Evolutionary conservation across 2,888 invertebrate genomes (phyloP).

Genomic region (Sphaerolaimus hirsutus): DNA sequence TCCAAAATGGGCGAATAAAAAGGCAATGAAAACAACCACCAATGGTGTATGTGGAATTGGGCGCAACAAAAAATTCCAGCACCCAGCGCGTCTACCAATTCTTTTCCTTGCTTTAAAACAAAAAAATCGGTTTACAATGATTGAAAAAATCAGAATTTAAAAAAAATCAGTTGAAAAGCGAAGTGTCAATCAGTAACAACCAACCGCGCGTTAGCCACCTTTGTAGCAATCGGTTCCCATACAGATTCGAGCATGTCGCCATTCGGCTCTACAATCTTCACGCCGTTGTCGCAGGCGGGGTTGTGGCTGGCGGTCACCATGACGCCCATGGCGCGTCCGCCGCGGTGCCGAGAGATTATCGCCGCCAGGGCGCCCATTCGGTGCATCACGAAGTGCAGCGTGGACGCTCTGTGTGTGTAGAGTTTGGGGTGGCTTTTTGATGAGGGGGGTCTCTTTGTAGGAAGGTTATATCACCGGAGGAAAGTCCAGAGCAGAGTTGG

Average conservation of each 20-base stretch:
- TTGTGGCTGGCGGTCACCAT: conserved; percentile 99
- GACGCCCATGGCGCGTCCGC: conserved; percentile 54
- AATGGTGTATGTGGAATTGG: no score
- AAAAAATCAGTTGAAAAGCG: conserved; percentile 1
- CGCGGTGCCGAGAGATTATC: conserved; percentile 40
- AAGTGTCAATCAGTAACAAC: conserved; percentile 10
- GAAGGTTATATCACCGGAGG: no score
- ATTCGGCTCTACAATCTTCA: conserved; percentile 75
- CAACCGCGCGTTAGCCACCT: conserved; percentile 54
- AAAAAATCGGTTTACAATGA: no score
- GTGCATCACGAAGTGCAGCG: conserved; percentile 69
- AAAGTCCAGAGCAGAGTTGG: no score
- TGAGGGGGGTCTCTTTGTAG: no score
- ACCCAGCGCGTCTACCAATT: no score
- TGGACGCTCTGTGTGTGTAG: conserved; percentile 44
- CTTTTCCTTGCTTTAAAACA: no score
- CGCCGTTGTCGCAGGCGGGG: conserved; percentile 78
- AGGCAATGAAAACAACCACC: no score
- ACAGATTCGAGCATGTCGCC: conserved; percentile 82
- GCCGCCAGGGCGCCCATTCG: conserved; percentile 70
- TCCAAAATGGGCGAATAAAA: no score
- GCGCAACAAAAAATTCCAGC: no score
- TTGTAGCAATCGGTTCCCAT: conserved; percentile 73
- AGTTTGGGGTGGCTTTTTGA: no score
- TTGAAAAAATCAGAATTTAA: no score